Percentiles rank a stretch among this genome's conserved stretches.
Conservation (phyloP, 2,888 invertebrate genomes). For the Acrocera orbiculus region DNA sequence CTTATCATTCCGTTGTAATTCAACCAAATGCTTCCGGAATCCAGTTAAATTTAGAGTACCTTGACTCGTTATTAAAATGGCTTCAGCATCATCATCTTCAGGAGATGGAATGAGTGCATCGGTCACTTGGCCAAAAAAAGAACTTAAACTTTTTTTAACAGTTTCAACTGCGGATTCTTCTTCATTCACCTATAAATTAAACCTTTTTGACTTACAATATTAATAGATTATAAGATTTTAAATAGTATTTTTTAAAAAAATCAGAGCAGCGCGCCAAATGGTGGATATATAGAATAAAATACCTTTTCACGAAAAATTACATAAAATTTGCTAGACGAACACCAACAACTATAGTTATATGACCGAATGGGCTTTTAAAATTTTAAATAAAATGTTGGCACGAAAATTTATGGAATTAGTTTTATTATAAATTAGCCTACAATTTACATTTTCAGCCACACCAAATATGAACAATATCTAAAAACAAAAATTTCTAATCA, state of each 20-base stretch:
- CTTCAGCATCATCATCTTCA: constrained; percentile 51
- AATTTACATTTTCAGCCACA: too few relatives aligned
- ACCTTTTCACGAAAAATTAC: too few relatives aligned
- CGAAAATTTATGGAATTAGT: too few relatives aligned
- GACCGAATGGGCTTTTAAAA: too few relatives aligned
- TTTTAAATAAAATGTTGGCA: too few relatives aligned
- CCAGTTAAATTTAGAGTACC: constrained; percentile 48
- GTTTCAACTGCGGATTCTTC: constrained; percentile 52
- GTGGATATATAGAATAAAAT: too few relatives aligned
- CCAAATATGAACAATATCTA: too few relatives aligned
- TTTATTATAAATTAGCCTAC: too few relatives aligned
- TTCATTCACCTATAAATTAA: constrained; percentile 43
- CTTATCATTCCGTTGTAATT: constrained; percentile 50
- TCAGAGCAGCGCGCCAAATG: too few relatives aligned
- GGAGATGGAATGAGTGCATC: constrained; percentile 50
- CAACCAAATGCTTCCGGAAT: constrained; percentile 45
- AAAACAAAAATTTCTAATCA: too few relatives aligned
- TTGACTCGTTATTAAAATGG: constrained; percentile 46
- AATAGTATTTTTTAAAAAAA: neutral
- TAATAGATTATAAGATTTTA: neutral
- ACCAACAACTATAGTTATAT: too few relatives aligned
- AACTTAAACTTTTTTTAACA: constrained; percentile 52
- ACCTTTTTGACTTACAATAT: neutral
- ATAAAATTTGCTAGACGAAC: too few relatives aligned
- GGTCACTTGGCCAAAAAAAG: constrained; percentile 52